These are phyloP conservation scores for Pteruthius melanotis DNA, from an alignment of 2,113 vertebrate species.

Conservation along the genomic window DNA sequence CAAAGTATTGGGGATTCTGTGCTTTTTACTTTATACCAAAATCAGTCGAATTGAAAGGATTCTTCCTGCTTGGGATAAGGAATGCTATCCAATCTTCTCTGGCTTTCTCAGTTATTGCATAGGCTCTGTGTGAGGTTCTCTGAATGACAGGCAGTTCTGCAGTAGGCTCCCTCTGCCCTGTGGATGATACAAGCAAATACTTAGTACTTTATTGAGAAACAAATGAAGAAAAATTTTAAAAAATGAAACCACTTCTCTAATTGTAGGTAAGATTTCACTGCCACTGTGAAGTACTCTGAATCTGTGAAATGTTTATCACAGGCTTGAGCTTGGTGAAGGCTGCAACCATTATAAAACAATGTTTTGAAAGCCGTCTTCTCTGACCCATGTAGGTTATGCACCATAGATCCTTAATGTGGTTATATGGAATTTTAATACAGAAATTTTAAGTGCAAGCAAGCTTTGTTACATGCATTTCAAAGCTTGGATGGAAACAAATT, in stretches of 20 bases:
- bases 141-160: not conserved
- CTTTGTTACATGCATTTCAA: not conserved
- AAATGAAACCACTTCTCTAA: not conserved
- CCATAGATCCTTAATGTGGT: not conserved
- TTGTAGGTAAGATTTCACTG: not conserved
- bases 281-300: not conserved
- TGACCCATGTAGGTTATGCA: not conserved
- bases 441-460: not conserved
- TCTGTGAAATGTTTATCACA: not conserved
- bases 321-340: not conserved
- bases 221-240: not conserved
- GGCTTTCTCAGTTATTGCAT: not conserved
- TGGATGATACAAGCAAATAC: not conserved
- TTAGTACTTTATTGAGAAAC: not conserved
- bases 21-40: not conserved
- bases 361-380: not conserved
- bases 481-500: not conserved
- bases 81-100: not conserved
- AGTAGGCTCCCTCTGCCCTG: not conserved
- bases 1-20: not conserved
- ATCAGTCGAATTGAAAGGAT: not conserved
- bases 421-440: not conserved
- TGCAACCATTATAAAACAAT: not conserved
- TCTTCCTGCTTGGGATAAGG: not conserved
- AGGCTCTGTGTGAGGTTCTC: not conserved